These are phyloP conservation scores for Cetonia aurata DNA, from an alignment of 2,888 invertebrate species.

Conservation along the genomic window DNA sequence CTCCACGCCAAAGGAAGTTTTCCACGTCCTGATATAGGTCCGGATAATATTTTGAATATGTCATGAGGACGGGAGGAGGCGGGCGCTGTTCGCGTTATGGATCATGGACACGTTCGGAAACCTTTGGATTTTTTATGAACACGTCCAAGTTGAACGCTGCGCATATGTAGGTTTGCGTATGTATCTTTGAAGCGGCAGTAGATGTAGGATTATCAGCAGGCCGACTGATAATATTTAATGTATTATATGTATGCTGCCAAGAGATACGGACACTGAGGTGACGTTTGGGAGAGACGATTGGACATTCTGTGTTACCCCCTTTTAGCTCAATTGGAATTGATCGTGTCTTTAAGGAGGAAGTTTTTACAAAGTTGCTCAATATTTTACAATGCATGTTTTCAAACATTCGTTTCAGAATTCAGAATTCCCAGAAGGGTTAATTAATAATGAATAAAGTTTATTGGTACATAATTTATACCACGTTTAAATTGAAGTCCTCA, in stretches of 20 bases:
- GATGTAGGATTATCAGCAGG: slow-evolving; percentile 8
- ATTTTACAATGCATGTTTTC: too few relatives aligned
- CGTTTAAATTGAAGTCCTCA: too few relatives aligned
- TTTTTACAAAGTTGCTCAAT: background rate
- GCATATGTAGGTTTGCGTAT: slow-evolving; percentile 6
- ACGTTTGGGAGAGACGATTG: slow-evolving; percentile 3
- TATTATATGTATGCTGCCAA: slow-evolving; percentile 13
- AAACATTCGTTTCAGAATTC: too few relatives aligned
- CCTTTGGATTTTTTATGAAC: slow-evolving; percentile 40
- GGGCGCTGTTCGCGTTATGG: slow-evolving; percentile 53
- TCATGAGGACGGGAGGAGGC: slow-evolving; percentile 61
- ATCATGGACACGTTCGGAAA: slow-evolving; percentile 47
- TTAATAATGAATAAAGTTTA: too few relatives aligned
- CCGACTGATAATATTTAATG: slow-evolving; percentile 32
- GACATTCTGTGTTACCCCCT: background rate
- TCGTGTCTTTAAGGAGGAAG: background rate
- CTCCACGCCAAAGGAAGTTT: slow-evolving; percentile 2
- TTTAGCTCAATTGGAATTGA: slow-evolving; percentile 1
- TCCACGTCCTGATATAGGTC: slow-evolving; percentile 31
- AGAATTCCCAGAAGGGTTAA: too few relatives aligned
- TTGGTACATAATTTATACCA: too few relatives aligned
- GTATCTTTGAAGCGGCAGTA: background rate
- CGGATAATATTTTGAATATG: slow-evolving; percentile 60
- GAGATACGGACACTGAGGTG: slow-evolving; percentile 1
- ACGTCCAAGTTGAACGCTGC: slow-evolving; percentile 28